These are phyloP conservation scores for Noctua comes DNA, from an alignment of 2,888 invertebrate genomes.

Conservation along the genomic window DNA sequence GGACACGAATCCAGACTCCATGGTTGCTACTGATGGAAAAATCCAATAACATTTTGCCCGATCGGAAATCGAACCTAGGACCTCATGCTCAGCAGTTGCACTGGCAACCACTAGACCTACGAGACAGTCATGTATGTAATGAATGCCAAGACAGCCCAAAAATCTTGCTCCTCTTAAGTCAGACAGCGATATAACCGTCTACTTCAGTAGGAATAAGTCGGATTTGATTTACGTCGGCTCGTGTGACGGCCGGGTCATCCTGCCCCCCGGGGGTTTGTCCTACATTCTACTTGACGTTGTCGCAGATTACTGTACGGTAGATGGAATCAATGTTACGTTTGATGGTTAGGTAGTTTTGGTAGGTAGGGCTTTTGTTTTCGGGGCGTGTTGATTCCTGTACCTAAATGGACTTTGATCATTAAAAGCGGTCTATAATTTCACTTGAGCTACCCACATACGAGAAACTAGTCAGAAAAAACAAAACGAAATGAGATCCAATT, in stretches of 20 bases:
- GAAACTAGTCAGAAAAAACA: not conserved
- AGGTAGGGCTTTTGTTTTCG: not conserved
- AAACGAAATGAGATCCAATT: not conserved
- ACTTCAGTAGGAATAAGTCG: conserved; percentile 29
- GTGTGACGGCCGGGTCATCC: conserved; percentile 25
- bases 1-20: no score
- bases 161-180: not conserved
- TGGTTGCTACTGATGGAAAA: no score
- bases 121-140: not conserved
- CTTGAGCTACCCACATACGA: not conserved
- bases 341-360: not conserved
- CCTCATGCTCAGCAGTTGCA: no score
- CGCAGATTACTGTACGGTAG: conserved; percentile 8
- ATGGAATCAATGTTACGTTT: conserved; percentile 8
- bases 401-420: not conserved
- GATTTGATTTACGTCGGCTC: conserved; percentile 50
- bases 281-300: conserved; percentile 31
- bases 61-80: no score
- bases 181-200: not conserved
- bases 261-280: conserved; percentile 29
- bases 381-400: no score
- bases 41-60: no score
- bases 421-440: not conserved
- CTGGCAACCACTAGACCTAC: not conserved
- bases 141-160: not conserved